Evolutionary conservation across 2,888 invertebrate genomes (phyloP).

Genomic region (Ferrisia virgata): DNA sequence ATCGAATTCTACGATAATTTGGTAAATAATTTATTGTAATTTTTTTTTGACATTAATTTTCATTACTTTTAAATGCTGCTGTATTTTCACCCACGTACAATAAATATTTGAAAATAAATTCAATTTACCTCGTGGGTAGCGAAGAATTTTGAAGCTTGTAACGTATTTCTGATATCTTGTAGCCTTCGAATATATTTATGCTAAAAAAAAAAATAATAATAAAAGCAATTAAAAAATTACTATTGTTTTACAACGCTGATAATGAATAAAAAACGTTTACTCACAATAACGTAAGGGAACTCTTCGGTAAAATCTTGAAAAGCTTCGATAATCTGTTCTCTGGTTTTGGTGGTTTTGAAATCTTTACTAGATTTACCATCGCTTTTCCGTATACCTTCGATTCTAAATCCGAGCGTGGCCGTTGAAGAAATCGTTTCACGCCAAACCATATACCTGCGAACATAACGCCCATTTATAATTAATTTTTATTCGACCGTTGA

Average conservation of each 20-base stretch:
- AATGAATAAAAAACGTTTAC: slow-evolving; percentile 51
- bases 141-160: slow-evolving; percentile 87
- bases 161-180: slow-evolving; percentile 75
- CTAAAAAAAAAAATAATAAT: slow-evolving; percentile 60
- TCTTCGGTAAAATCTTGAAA: slow-evolving; percentile 77
- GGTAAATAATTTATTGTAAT: too few relatives aligned
- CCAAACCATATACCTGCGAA: slow-evolving; percentile 63
- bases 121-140: slow-evolving; percentile 71
- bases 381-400: slow-evolving; percentile 88
- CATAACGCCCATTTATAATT: not conserved
- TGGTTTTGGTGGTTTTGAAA: slow-evolving; percentile 88
- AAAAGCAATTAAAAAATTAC: not conserved
- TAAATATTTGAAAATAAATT: slow-evolving; percentile 26
- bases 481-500: not conserved
- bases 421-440: slow-evolving; percentile 96
- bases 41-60: too few relatives aligned
- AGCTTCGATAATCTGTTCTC: slow-evolving; percentile 71
- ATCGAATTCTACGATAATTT: too few relatives aligned
- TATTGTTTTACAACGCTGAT: not conserved
- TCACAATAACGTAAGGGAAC: slow-evolving; percentile 75
- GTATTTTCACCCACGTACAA: too few relatives aligned
- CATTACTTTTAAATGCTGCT: too few relatives aligned
- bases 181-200: slow-evolving; percentile 80
- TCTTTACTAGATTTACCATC: slow-evolving; percentile 91
- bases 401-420: slow-evolving; percentile 91